Conservation (phyloP, 2,888 invertebrate species). For the Tetranychus piercei region DNA sequence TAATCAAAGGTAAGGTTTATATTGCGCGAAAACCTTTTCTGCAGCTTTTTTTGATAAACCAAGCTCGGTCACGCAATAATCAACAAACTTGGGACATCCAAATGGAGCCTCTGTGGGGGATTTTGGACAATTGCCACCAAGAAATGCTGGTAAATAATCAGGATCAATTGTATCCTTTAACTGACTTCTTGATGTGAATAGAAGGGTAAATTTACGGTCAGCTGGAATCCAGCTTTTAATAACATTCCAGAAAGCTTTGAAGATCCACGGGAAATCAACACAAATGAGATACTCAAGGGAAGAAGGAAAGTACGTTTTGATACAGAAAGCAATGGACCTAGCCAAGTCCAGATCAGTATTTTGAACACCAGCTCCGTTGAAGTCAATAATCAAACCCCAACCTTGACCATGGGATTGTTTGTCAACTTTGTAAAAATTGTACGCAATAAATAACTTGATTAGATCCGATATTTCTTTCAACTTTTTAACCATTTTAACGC, state of each 20-base stretch:
- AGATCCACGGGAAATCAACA: slow-evolving; percentile 15
- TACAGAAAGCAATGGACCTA: not conserved
- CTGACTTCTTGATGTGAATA: not conserved
- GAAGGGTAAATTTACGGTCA: not conserved
- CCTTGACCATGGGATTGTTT: not conserved
- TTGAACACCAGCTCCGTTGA: not conserved
- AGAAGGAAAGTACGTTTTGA: slow-evolving; percentile 10
- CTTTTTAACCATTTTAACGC: slow-evolving; percentile 2
- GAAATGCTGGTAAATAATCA: slow-evolving; percentile 6
- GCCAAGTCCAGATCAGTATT: slow-evolving; percentile 13
- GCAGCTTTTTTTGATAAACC: not conserved
- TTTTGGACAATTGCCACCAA: slow-evolving; percentile 4
- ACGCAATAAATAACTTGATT: slow-evolving; percentile 8
- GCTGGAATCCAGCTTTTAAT: slow-evolving; percentile 10
- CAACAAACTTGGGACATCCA: slow-evolving; percentile 7
- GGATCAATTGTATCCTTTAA: slow-evolving; percentile 4
- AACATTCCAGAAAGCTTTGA: slow-evolving; percentile 9
- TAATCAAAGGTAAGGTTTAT: slow-evolving; percentile 6
- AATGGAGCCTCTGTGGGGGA: not conserved
- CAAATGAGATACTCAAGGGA: not conserved
- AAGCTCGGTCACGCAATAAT: slow-evolving; percentile 7
- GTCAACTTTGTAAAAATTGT: slow-evolving; percentile 4
- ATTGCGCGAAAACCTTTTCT: not conserved
- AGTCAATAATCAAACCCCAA: slow-evolving; percentile 13
- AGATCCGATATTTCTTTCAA: not conserved